Conservation (phyloP, 2,888 invertebrate genomes). For the Sarcophaga caerulescens region DNA sequence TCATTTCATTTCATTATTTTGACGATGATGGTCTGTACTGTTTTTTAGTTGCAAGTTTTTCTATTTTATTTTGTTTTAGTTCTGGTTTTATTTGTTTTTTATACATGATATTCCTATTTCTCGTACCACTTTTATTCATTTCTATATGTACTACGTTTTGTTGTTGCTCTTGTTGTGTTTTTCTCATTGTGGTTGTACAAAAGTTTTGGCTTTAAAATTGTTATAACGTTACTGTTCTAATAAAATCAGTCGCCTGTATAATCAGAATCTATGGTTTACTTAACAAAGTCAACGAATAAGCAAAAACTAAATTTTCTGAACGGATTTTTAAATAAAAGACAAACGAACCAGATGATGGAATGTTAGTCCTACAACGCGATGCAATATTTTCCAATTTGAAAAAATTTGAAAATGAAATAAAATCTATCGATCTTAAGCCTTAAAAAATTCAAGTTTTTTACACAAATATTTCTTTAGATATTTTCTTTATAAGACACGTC, state of each 20-base stretch:
- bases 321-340: background rate
- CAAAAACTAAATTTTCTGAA: background rate
- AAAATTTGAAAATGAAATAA: too few species aligned
- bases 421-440: too few species aligned
- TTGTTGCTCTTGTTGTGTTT: conserved; percentile 28
- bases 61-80: background rate
- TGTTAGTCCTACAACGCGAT: background rate
- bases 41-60: conserved; percentile 28
- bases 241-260: conserved; percentile 59
- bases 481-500: too few species aligned
- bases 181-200: conserved; percentile 36
- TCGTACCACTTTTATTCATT: conserved; percentile 27
- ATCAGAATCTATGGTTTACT: conserved; percentile 55
- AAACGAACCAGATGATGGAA: background rate
- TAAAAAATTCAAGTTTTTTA: too few species aligned
- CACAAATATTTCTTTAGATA: too few species aligned
- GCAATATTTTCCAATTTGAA: background rate
- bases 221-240: conserved; percentile 42
- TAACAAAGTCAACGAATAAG: conserved; percentile 17
- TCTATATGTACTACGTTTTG: conserved; percentile 1
- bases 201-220: conserved; percentile 46
- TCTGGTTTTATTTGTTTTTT: background rate
- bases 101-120: background rate
- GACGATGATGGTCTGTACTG: conserved; percentile 34
- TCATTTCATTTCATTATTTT: background rate